Base-by-base conservation (phyloP, 2,888 invertebrate species). In the Alviniconcha strummeri region DNA sequence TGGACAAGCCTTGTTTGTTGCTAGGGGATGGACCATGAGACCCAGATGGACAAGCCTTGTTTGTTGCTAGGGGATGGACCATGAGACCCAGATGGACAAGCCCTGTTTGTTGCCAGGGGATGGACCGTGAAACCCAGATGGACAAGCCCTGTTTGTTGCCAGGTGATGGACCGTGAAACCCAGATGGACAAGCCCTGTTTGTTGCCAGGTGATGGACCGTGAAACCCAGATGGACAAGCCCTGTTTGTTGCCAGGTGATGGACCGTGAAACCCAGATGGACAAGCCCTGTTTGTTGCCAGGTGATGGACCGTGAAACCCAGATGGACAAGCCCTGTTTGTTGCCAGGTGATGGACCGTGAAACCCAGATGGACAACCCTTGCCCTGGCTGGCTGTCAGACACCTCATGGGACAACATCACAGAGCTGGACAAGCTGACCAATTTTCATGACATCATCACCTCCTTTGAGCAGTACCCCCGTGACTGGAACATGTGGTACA, bases 401-500 rank as follows among this genome's bases (percentile, higher is more conserved):
- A 95, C 96, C 85, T 96, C 96, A 86, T 98, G 98, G 98, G 97
- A 98, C 94, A 97, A 97, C 92, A 95, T 98, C 74, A 97, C 97
- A 0, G 97, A 97, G 93, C 93, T 98, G 90, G 97, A 97, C 93
- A 97, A 97, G 94, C 91, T 97, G 57, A 95, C 96, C 0, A 97
- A 97, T 87, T 98, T 98, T 94, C 96, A 97, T 93, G 97, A 97
- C 11, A 95, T 97, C 56, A 95, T 95, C 11, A 96, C 96, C 85
- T 95, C 96, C 0, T 98, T 98, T 94, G 97, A 97, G 92, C 95
- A 96, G 86, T 95, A 95, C 92, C 95, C 96, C 60, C 96, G 96
- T 88, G 96, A 97, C 91, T 98, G 98, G 98, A 95, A 96, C 88
- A 91, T 93, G 86, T 96, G 97, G 97, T 97, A 97, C 92, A 95